phyloP scores from a whole-genome alignment of 1,140 invertebrate species.

The Drosophila bipectinata region DNA sequence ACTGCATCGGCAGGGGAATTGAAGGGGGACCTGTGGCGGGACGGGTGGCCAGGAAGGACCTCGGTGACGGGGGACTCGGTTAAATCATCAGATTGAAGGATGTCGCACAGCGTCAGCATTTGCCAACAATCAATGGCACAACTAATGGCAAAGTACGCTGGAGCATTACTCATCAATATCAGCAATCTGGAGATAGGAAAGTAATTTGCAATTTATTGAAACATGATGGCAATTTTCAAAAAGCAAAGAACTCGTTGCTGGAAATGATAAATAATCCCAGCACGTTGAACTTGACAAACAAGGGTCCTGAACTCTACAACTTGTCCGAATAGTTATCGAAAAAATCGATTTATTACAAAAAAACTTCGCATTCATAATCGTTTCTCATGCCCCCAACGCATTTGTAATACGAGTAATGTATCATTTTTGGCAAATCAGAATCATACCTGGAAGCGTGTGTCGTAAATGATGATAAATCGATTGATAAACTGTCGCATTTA shows the following conservation, averaged over 20 bases:
- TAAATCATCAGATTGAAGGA: constrained; percentile 13
- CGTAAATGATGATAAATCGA: constrained; percentile 37
- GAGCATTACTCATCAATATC: constrained; percentile 39
- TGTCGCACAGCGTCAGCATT: constrained; percentile 21
- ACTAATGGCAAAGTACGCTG: constrained; percentile 34
- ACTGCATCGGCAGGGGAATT: constrained; percentile 8
- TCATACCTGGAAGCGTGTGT: constrained; percentile 1
- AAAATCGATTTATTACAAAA: neutral
- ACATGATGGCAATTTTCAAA: constrained; percentile 32
- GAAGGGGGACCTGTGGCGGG: neutral
- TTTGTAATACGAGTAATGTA: constrained; percentile 3
- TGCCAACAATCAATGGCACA: constrained; percentile 38
- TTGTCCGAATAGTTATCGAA: neutral
- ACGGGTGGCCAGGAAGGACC: neutral
- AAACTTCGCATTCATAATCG: too few species aligned
- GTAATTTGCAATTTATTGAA: constrained; percentile 28
- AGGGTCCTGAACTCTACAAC: neutral
- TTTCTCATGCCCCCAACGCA: too few species aligned
- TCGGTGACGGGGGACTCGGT: too few species aligned
- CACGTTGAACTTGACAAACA: neutral
- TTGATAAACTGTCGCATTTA: constrained; percentile 32
- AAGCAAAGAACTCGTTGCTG: neutral
- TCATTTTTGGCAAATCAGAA: constrained; percentile 4
- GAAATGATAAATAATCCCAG: too few species aligned
- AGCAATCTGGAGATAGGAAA: constrained; percentile 14